These are phyloP conservation scores for Bungarus multicinctus DNA, from an alignment of 2,113 vertebrate genomes.

Conservation along the genomic window DNA sequence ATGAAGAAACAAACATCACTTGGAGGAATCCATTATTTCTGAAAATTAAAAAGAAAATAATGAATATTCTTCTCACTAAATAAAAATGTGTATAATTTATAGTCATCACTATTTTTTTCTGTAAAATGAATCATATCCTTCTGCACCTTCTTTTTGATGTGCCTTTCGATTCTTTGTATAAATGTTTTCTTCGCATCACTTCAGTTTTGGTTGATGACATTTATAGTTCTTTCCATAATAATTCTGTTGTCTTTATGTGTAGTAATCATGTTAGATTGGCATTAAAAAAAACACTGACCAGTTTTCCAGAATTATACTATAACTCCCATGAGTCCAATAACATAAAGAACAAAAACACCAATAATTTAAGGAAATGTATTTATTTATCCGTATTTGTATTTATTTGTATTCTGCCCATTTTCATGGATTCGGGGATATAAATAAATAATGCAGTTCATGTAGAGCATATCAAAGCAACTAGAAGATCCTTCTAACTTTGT, in stretches of 20 bases:
- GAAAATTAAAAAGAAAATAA: conserved; percentile 29
- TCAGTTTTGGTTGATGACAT: background rate
- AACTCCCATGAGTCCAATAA: background rate
- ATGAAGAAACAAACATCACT: conserved; percentile 15
- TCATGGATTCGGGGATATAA: background rate
- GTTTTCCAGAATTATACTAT: background rate
- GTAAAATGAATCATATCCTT: background rate
- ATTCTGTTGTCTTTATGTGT: background rate
- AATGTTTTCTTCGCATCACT: background rate
- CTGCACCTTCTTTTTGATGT: background rate
- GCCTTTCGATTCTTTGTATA: background rate
- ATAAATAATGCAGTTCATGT: background rate
- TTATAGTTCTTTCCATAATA: background rate
- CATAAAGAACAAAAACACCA: background rate
- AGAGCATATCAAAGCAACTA: background rate
- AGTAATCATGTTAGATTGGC: background rate
- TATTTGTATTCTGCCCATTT: background rate
- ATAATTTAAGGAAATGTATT: background rate
- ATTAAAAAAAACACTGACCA: background rate
- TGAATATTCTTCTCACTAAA: background rate
- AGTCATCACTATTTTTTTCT: background rate
- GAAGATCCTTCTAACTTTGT: too few relatives aligned
- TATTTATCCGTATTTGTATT: background rate
- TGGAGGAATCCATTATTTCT: conserved; percentile 17
- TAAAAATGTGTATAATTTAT: background rate